Conservation (phyloP, 1,140 invertebrate genomes). For the Panonychus citri region DNA sequence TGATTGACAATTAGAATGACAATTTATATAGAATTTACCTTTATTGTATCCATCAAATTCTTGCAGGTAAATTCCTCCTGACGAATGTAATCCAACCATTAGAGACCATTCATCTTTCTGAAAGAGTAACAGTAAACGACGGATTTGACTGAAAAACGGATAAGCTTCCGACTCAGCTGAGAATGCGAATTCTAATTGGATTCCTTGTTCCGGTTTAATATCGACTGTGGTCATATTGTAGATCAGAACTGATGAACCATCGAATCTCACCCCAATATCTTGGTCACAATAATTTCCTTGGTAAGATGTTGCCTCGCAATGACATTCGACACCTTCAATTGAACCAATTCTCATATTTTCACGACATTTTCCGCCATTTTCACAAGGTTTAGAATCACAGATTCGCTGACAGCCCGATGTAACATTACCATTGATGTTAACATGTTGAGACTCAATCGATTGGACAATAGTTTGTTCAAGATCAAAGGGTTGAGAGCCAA, state of each 20-base stretch:
- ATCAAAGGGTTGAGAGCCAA: slow-evolving; percentile 46
- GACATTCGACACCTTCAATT: slow-evolving; percentile 36
- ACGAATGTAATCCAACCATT: neutral
- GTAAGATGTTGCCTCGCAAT: slow-evolving; percentile 67
- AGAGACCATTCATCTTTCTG: neutral
- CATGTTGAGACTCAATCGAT: slow-evolving; percentile 3
- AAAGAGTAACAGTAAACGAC: neutral
- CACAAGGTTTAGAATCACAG: slow-evolving; percentile 60
- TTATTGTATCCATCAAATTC: neutral
- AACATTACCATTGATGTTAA: slow-evolving; percentile 32
- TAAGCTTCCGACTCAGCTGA: slow-evolving; percentile 37
- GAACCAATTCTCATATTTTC: slow-evolving; percentile 65
- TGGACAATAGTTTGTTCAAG: slow-evolving; percentile 24
- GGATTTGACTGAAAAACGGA: neutral
- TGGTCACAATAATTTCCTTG: slow-evolving; percentile 44
- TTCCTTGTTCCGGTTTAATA: neutral
- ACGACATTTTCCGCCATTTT: slow-evolving; percentile 57
- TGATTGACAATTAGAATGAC: neutral
- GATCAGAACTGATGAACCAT: slow-evolving; percentile 50
- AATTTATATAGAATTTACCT: neutral
- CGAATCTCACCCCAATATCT: slow-evolving; percentile 66
- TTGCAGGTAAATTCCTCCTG: neutral
- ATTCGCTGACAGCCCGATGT: slow-evolving; percentile 55
- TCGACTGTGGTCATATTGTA: neutral
- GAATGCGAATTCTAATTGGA: slow-evolving; percentile 27